These are phyloP conservation scores for Ceramica pisi DNA, from an alignment of 2,888 invertebrate genomes.

Conservation along the genomic window DNA sequence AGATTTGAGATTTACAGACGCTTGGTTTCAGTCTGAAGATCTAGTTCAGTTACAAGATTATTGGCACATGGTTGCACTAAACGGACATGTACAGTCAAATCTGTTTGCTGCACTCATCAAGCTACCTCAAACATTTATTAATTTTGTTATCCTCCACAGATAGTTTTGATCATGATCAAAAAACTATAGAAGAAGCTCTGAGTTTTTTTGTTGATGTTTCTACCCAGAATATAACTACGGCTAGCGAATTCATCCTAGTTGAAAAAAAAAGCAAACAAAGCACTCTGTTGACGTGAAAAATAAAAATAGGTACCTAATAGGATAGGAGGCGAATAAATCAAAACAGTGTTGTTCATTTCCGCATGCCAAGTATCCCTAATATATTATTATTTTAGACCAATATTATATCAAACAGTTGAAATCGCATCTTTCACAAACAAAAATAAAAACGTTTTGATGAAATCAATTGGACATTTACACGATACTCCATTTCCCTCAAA, in stretches of 20 bases:
- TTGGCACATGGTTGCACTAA: background rate
- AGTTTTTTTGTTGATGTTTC: no score
- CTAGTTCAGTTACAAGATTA: background rate
- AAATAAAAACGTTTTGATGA: constrained; percentile 25
- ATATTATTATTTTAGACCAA: constrained; percentile 5
- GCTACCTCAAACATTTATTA: no score
- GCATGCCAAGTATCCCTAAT: background rate
- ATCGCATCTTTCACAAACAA: constrained; percentile 29
- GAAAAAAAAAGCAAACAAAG: background rate
- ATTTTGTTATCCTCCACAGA: no score
- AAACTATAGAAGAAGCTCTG: no score
- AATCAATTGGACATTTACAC: constrained; percentile 48
- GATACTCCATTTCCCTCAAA: constrained; percentile 60
- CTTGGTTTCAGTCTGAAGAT: background rate
- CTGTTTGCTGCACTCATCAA: background rate
- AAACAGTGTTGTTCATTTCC: constrained; percentile 32
- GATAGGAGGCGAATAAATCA: background rate
- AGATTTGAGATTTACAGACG: constrained; percentile 7
- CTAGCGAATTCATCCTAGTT: no score
- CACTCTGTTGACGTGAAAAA: background rate
- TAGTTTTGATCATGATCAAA: no score
- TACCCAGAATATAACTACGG: no score
- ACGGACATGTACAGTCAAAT: background rate
- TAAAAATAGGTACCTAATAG: no score
- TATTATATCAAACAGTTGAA: constrained; percentile 40